A percentile compares a stretch with the other conserved stretches of the same genome.
Evolutionary conservation across 2,888 invertebrate genomes (phyloP).

Genomic region (Nephrotoma guestfalica): DNA sequence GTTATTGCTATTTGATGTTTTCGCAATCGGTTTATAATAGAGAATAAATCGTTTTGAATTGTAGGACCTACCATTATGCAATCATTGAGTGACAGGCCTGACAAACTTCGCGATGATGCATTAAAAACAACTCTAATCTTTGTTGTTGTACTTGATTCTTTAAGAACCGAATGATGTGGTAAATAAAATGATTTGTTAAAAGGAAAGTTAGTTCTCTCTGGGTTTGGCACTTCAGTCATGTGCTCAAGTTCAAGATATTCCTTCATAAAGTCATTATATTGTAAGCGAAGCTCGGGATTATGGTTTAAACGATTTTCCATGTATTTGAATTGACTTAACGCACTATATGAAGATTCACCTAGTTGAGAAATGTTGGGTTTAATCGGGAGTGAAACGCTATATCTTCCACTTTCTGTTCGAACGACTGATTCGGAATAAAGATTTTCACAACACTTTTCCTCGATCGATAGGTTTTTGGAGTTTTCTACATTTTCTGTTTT

Average conservation of each 20-base stretch:
- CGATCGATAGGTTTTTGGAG: not conserved
- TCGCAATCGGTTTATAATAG: constrained; percentile 17
- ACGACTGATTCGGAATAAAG: not conserved
- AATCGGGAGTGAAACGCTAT: constrained; percentile 3
- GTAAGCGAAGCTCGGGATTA: not conserved
- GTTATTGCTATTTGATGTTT: constrained; percentile 14
- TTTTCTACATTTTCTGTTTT: not conserved
- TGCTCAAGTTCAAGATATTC: not conserved
- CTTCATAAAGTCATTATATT: not conserved
- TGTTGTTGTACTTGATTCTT: constrained; percentile 15
- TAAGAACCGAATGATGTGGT: constrained; percentile 19
- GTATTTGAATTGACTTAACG: not conserved
- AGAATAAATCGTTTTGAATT: constrained; percentile 17
- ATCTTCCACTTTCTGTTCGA: not conserved
- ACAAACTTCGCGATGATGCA: constrained; percentile 13
- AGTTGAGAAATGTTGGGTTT: not conserved
- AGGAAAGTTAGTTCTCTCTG: not conserved
- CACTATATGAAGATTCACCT: not conserved
- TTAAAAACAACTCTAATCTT: constrained; percentile 18
- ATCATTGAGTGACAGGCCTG: constrained; percentile 17
- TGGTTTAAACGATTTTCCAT: not conserved
- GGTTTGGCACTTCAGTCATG: not conserved
- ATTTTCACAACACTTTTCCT: not conserved
- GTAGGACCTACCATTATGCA: constrained; percentile 16
- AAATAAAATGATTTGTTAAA: constrained; percentile 7